phyloP scores from a whole-genome alignment of 1,140 invertebrate genomes.

The Copidosoma floridanum region DNA sequence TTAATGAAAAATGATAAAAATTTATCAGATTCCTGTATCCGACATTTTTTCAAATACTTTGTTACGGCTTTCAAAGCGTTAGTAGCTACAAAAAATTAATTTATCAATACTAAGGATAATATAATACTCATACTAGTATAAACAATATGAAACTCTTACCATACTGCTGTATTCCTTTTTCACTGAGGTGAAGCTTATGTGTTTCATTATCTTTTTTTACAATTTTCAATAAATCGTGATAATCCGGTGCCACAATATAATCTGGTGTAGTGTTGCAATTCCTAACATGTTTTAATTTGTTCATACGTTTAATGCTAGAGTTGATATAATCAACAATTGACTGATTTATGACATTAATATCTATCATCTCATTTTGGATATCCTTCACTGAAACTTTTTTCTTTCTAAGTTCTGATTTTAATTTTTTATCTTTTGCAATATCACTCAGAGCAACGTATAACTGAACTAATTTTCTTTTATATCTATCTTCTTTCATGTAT shows the following conservation, averaged over 20 bases:
- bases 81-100: neutral
- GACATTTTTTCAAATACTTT: constrained; percentile 53
- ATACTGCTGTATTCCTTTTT: too few relatives aligned
- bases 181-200: constrained; percentile 49
- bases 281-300: constrained; percentile 18
- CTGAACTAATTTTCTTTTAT: constrained; percentile 52
- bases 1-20: constrained; percentile 50
- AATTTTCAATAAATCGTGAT: constrained; percentile 58
- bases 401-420: constrained; percentile 12
- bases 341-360: constrained; percentile 56
- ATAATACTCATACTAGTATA: too few relatives aligned
- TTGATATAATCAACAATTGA: constrained; percentile 58
- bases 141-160: too few relatives aligned
- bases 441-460: constrained; percentile 47
- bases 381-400: constrained; percentile 10
- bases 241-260: constrained; percentile 58
- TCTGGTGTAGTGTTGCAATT: constrained; percentile 19
- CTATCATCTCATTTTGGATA: constrained; percentile 31
- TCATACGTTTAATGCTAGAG: constrained; percentile 30
- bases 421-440: constrained; percentile 1
- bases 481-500: constrained; percentile 58
- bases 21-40: constrained; percentile 60
- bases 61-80: constrained; percentile 57
- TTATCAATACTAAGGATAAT: too few relatives aligned
- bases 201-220: constrained; percentile 50